Evolutionary conservation across 2,797 vertebrate genomes (phyloP), one percentile per base, ranked within the genome.

Genomic region (Ctenopoma multispine): DNA sequence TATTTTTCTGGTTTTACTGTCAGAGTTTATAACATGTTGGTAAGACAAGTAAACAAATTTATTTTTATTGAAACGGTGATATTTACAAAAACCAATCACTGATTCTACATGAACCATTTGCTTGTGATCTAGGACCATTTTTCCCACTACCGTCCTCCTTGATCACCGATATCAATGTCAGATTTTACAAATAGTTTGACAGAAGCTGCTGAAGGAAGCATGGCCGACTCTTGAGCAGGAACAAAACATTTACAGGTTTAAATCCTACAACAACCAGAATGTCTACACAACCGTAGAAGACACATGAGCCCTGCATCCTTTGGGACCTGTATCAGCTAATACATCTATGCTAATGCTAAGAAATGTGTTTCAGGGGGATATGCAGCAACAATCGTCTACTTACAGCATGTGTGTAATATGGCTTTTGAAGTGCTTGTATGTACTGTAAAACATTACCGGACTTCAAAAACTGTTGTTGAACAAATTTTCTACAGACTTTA

Each of bases 381-480:
- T 47, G 59, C 58, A 71, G 66, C 63, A 63, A 40, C 36, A 69
- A 7, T 54, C 49, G 20, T 24, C 23, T 64, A 24, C 20, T 50
- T 43, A 50, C 56, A 65, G 54, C 23, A 7, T 34, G 36, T 55
- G 58, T 29, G 53, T 63, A 57, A 63, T 79, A 79, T 81, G 75
- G 70, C 80, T 82, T 79, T 21, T 59, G 4, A 47, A 47, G 50
- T 60, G 7, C 1, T 47, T 5, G 20, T 34, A 29, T 14, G 27
- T 43, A 47, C 18, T 75, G 4, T n/a, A 31, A 57, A 63, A 50
- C 21, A 20, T 51, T 7, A 20, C 2, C 4, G 40, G 9, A 55
- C 36, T 40, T 10, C 20, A 31, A 68, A 31, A 60, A 75, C 31
- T 17, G 14, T 20, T 41, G 41, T n/a, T n/a, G n/a, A 69, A 48